Base-by-base conservation (phyloP, 2,797 vertebrate species). In the Decapterus maruadsi region DNA sequence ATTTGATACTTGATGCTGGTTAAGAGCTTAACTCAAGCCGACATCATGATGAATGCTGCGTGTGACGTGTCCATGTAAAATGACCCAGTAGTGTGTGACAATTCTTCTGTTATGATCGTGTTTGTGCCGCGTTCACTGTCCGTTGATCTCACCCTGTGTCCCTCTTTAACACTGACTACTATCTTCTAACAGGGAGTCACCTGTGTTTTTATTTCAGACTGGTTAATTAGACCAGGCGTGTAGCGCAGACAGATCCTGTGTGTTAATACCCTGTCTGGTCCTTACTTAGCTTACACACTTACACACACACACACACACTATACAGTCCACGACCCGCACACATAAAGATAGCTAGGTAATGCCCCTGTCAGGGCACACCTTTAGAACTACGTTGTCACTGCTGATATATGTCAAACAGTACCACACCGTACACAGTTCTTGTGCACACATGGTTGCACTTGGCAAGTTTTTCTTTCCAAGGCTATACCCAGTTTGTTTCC, bases 191-290 rank as follows among this genome's bases (percentile, higher is more conserved):
- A 50, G 58, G 54, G 55, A 71, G 19, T 56, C 63, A 62, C 46
- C 26, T 45, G 65, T 72, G 40, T 31, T 26, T 4, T 68, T 60
- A 82, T 64, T 79, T 65, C 75, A 61, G 84, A 73, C 63, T 55
- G 31, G 67, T 76, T 87, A 81, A 92, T 91, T 82, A 84, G 68
- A 82, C 14, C 31, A 42, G 63, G 62, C 61, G 26, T 45, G 67
- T 70, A 14, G 13, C 75, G 86, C 69, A 90, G 89, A 89, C 86
- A 34, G 86, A 86, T 90, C 84, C 76, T 46, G 56, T 81, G 74
- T 87, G 83, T 86, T 93, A 91, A 92, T 88, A 73, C 83, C 60
- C 64, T 71, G 75, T 84, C 81, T 88, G 83, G 72, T 45, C 66
- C 34, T 69, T 43, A 77, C 81, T 87, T 87, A 79, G 46, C 74